A percentile compares a stretch with the other conserved stretches of the same genome.
phyloP scores from a whole-genome alignment of 2,797 vertebrate species.

The Paedocypris micromegethes region DNA sequence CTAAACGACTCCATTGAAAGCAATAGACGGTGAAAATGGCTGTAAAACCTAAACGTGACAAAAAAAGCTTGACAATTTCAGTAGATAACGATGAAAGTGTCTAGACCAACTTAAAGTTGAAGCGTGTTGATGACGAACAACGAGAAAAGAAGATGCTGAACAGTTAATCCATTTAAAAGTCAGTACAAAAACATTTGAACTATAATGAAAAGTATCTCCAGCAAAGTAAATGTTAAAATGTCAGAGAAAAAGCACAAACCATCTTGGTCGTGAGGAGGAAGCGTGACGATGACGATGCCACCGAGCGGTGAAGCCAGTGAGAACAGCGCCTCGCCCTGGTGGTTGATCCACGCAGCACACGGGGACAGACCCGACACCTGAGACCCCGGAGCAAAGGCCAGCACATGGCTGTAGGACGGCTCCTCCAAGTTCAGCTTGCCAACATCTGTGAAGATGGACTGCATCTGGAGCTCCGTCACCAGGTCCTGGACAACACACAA shows the following conservation, averaged over 20 bases:
- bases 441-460: slow-evolving; percentile 87
- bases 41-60: too few relatives aligned
- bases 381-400: slow-evolving; percentile 67
- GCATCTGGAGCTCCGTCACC: slow-evolving; percentile 84
- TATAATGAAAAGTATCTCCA: not conserved
- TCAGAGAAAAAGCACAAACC: slow-evolving; percentile 60
- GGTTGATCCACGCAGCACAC: slow-evolving; percentile 79
- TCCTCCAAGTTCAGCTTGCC: slow-evolving; percentile 82
- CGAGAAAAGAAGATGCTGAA: too few relatives aligned
- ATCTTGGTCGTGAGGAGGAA: slow-evolving; percentile 72
- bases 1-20: too few relatives aligned
- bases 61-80: too few relatives aligned
- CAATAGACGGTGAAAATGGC: too few relatives aligned
- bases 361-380: slow-evolving; percentile 60
- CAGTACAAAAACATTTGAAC: not conserved
- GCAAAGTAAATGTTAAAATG: not conserved
- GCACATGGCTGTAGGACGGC: slow-evolving; percentile 68
- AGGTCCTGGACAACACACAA: slow-evolving; percentile 70
- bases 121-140: too few relatives aligned
- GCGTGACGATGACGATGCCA: slow-evolving; percentile 79
- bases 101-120: too few relatives aligned
- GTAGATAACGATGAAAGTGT: too few relatives aligned
- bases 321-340: slow-evolving; percentile 80
- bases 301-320: slow-evolving; percentile 79
- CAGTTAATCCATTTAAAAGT: too few relatives aligned